phyloP scores from a whole-genome alignment of 2,113 vertebrate species.

The Maccullochella peelii region DNA sequence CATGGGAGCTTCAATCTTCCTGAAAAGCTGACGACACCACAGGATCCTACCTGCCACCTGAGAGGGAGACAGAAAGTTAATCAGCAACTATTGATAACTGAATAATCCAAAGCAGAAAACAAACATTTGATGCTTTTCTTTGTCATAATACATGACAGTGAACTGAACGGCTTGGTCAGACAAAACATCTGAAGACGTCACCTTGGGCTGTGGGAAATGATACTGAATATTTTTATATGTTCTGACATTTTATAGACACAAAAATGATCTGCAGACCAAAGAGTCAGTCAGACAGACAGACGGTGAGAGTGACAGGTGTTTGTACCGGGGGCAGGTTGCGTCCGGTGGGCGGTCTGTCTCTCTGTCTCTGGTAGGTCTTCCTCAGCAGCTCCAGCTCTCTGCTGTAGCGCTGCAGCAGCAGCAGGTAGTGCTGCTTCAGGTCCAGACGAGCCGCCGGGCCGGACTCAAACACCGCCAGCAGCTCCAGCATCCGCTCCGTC shows the following conservation, averaged over 20 bases:
- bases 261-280: too few relatives aligned
- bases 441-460: slow-evolving; percentile 79
- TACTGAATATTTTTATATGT: too few relatives aligned
- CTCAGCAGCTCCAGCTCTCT: slow-evolving; percentile 85
- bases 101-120: too few relatives aligned
- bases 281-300: not conserved
- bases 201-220: too few relatives aligned
- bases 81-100: too few relatives aligned
- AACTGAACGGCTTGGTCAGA: too few relatives aligned
- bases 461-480: slow-evolving; percentile 83
- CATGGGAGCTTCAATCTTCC: slow-evolving; percentile 88
- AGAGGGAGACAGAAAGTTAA: slow-evolving; percentile 1
- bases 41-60: slow-evolving; percentile 87
- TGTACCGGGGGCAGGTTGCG: slow-evolving; percentile 86
- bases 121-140: too few relatives aligned
- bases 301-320: not conserved
- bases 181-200: too few relatives aligned
- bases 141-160: too few relatives aligned
- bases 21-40: slow-evolving; percentile 88
- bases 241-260: too few relatives aligned
- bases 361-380: slow-evolving; percentile 85
- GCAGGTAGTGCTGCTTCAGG: slow-evolving; percentile 79
- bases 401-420: slow-evolving; percentile 84
- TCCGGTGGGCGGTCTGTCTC: slow-evolving; percentile 82
- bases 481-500: slow-evolving; percentile 85